These are phyloP conservation scores for Virgularia gustaviana DNA, from an alignment of 92 coral and sea anemone genomes.

Conservation along the genomic window DNA sequence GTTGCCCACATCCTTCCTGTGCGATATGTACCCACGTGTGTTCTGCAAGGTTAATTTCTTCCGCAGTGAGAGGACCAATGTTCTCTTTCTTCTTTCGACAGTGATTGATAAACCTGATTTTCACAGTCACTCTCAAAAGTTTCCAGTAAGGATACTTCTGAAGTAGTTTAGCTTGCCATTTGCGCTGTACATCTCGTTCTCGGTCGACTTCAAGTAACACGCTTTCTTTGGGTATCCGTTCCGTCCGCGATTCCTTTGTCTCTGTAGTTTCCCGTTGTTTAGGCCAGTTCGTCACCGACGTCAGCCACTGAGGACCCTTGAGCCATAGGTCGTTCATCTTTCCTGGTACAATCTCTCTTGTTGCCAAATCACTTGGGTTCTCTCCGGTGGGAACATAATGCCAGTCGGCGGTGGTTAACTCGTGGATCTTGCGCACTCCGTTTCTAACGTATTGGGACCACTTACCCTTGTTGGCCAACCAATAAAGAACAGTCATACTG, in stretches of 20 bases:
- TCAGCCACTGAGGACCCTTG: constrained; percentile 51
- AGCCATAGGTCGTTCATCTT: constrained; percentile 45
- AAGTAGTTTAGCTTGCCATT: constrained; percentile 18
- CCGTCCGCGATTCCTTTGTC: no score
- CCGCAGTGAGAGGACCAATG: constrained; percentile 33
- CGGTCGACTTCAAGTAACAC: background rate
- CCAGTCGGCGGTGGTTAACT: background rate
- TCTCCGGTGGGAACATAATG: constrained; percentile 41
- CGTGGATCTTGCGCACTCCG: background rate
- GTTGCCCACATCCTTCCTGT: constrained; percentile 29
- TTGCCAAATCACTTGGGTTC: constrained; percentile 58
- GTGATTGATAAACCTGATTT: constrained; percentile 40
- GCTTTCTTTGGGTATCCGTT: constrained; percentile 26
- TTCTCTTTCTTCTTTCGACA: constrained; percentile 25
- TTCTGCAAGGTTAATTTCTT: constrained; percentile 43
- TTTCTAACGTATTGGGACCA: background rate
- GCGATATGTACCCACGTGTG: constrained; percentile 23
- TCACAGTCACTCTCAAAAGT: constrained; percentile 48
- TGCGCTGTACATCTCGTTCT: constrained; percentile 12
- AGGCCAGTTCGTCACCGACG: constrained; percentile 36
- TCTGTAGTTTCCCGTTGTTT: constrained; percentile 48
- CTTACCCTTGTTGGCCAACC: background rate
- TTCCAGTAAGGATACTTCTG: constrained; percentile 37
- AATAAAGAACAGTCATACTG: background rate
- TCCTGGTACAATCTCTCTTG: constrained; percentile 43